Evolutionary conservation across 2,797 vertebrate genomes (phyloP), one percentile per base, ranked within the genome.

Genomic region (Melanotaenia nigrans): DNA sequence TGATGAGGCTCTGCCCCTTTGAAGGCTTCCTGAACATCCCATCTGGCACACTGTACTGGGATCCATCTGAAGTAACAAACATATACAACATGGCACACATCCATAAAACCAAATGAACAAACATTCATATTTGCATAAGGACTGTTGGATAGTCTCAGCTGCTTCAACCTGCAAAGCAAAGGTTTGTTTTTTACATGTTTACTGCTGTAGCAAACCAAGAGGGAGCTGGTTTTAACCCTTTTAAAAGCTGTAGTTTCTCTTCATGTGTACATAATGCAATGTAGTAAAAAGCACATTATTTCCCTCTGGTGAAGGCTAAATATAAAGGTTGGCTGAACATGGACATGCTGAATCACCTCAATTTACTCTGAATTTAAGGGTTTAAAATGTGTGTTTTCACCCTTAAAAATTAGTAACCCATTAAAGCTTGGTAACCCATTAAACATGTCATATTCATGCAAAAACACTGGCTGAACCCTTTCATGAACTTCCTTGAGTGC

Each of bases 1-100:
- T 99, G 94, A 99, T 98, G 76, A 99, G 96, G 45, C 98, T 99
- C 91, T 99, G 98, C 40, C 98, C 98, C 90, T 99, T 95, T 0
- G 95, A 97, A 0, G 98, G 98, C 82, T 96, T 96, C 82, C 98
- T 95, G 91, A 99, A 99, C 94, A 98, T 96, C 58, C 96, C 96
- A 83, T 99, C 97, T 18, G 95, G 89, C 0, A 94, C 88, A 20
- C 87, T 88, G 89, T 92, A 85, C 78, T 94, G 96, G 38, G 92
- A 88, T 25, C 94, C 87, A 69, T 96, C 97, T 99, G 89, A 73
- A 73, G 36, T n/a, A 59, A 65, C 20, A 56, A 14, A 18, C 54
- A 32, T 28, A 30, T 3, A 32, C 54, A 18, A 18, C 25, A 56
- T 8, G 47, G 30, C 25, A 55, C 12, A 55, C 53, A 86, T 9